Conservation (phyloP, 2,113 vertebrate genomes). For the Micromys minutus region DNA sequence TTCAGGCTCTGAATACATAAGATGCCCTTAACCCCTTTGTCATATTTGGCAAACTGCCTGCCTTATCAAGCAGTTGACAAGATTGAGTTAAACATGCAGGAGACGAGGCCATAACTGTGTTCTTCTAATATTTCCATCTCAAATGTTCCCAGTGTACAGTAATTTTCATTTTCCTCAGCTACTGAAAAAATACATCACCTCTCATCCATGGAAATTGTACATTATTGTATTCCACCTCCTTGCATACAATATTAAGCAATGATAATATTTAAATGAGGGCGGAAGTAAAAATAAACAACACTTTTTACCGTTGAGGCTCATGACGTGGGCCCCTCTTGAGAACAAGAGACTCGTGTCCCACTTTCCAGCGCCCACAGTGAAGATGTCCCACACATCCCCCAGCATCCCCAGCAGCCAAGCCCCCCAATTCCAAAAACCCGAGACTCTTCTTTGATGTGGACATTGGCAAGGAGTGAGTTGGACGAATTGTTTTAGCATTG, state of each 20-base stretch:
- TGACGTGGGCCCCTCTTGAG: background rate
- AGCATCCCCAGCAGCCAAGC: too few species aligned
- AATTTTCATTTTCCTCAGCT: constrained; percentile 24
- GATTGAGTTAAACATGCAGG: background rate
- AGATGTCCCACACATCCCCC: too few species aligned
- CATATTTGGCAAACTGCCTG: background rate
- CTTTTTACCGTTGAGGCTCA: background rate
- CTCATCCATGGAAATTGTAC: background rate
- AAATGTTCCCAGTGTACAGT: background rate
- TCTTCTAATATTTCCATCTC: constrained; percentile 42
- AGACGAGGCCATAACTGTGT: background rate
- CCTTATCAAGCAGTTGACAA: background rate
- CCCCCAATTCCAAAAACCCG: too few species aligned
- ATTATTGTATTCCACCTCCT: background rate
- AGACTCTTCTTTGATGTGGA: too few species aligned
- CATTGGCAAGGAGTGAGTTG: too few species aligned
- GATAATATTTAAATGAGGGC: background rate
- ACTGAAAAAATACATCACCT: background rate
- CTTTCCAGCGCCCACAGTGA: too few species aligned
- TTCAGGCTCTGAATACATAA: background rate
- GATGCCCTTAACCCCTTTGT: background rate
- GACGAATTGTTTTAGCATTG: too few species aligned
- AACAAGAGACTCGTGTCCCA: too few species aligned
- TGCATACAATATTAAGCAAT: background rate
- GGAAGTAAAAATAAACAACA: constrained; percentile 2